Conservation (phyloP, 2,888 invertebrate species). For the Eustalomyia histrio region DNA sequence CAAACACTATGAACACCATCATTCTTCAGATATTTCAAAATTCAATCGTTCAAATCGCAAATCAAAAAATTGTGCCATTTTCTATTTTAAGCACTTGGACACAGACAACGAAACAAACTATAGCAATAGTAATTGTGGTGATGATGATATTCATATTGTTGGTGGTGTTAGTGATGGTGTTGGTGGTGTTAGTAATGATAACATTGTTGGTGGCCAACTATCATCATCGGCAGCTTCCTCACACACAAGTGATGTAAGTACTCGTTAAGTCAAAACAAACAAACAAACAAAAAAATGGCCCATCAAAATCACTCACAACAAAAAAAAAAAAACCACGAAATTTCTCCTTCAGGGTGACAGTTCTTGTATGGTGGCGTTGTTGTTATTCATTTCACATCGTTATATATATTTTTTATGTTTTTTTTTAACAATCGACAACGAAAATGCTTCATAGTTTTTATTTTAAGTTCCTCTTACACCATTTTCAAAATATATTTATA, state of each 20-base stretch:
- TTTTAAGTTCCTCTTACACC: background rate
- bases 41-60: slow-evolving; percentile 87
- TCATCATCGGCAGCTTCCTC: slow-evolving; percentile 70
- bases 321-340: background rate
- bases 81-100: slow-evolving; percentile 92
- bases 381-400: slow-evolving; percentile 7
- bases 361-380: slow-evolving; percentile 28
- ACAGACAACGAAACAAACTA: slow-evolving; percentile 88
- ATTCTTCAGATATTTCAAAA: slow-evolving; percentile 82
- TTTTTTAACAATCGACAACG: background rate
- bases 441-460: background rate
- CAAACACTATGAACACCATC: slow-evolving; percentile 78
- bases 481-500: background rate
- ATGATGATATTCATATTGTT: slow-evolving; percentile 51
- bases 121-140: slow-evolving; percentile 71
- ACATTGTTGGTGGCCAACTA: slow-evolving; percentile 61
- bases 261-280: slow-evolving; percentile 2
- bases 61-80: slow-evolving; percentile 90
- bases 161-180: slow-evolving; percentile 73
- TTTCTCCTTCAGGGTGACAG: slow-evolving; percentile 40
- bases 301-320: background rate
- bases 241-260: slow-evolving; percentile 76
- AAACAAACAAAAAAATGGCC: background rate
- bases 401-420: background rate
- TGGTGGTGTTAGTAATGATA: slow-evolving; percentile 80